phyloP scores from a whole-genome alignment of 2,888 invertebrate species.

The Eupithecia exiguata region DNA sequence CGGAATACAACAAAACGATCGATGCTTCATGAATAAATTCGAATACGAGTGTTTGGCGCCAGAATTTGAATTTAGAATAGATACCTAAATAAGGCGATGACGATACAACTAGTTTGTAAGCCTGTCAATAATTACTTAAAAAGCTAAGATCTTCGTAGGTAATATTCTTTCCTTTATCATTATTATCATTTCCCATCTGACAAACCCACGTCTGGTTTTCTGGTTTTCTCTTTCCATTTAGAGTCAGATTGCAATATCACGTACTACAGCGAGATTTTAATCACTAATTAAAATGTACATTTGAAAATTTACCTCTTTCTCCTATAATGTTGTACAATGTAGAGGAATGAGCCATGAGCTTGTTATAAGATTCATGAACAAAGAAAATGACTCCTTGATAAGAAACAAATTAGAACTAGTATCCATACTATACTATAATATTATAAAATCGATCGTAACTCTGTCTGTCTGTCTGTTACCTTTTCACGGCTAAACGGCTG shows the following conservation, averaged over 20 bases:
- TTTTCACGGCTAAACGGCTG: no score
- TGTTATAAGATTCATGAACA: neutral
- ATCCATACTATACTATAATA: no score
- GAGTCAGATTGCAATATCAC: conserved; percentile 1
- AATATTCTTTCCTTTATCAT: neutral
- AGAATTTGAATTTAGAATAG: no score
- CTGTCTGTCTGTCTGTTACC: no score
- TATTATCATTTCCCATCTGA: conserved; percentile 1
- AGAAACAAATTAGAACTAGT: no score
- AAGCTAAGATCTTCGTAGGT: neutral
- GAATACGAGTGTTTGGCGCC: no score
- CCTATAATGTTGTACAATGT: neutral
- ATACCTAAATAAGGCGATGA: no score
- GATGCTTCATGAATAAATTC: no score
- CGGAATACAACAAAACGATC: no score
- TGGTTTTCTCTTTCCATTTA: neutral
- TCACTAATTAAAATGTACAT: neutral
- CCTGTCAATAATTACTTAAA: neutral
- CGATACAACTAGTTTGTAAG: no score
- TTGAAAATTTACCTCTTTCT: neutral
- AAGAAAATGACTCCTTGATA: neutral
- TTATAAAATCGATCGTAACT: no score
- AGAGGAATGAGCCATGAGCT: neutral
- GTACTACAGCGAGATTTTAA: neutral
- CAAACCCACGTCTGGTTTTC: neutral